Base-by-base conservation (phyloP, 2,888 invertebrate species). In the Dexiosoma caninum region DNA sequence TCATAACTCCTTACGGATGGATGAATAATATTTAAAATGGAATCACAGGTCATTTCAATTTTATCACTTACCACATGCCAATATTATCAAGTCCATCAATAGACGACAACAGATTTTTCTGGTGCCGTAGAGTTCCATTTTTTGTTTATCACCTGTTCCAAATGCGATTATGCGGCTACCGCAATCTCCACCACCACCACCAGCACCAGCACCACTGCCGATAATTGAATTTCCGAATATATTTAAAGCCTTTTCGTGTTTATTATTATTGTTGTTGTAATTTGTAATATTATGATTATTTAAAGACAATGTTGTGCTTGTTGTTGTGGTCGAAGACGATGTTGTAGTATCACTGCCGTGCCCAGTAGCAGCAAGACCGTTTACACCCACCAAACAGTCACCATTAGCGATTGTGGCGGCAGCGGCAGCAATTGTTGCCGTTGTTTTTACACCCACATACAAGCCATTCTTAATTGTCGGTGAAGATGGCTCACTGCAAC, bases 401-500 rank as follows among this genome's bases (percentile, higher is more conserved):
- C 85, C 66, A 23, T 62, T 76, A 37, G 44, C n/a, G 30, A 60
- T 44, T 49, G 77, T 64, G 42, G 71, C 55, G 21, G 64, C 51
- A 27, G 51, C 69, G 23, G 66, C 57, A 8, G 51, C 64, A 32
- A 69, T 82, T 70, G 46, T 83, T 84, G 12, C 84, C 82, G 46
- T 35, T 46, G 70, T 21, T 35, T 55, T 70, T 27, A 64, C 77
- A 78, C 64, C 70, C 70, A 71, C 57, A 71, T 64, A 57, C 40
- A 66, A 9, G 42, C 32, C 42, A 83, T 86, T 69, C 55, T 75
- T 78, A 42, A 72, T 46, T 40, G 79, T 82, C n/a, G 88, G 88
- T 7, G 87, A 87, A 8, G 88, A 87, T 14, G 88, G 88, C 81
- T 87, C 87, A 77, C 88, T 83, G 74, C 85, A 85, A 83, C 88